A percentile compares a stretch with the other conserved stretches of the same genome.
Conservation (phyloP, 2,888 invertebrate genomes). For the Linnaemya tessellans region DNA sequence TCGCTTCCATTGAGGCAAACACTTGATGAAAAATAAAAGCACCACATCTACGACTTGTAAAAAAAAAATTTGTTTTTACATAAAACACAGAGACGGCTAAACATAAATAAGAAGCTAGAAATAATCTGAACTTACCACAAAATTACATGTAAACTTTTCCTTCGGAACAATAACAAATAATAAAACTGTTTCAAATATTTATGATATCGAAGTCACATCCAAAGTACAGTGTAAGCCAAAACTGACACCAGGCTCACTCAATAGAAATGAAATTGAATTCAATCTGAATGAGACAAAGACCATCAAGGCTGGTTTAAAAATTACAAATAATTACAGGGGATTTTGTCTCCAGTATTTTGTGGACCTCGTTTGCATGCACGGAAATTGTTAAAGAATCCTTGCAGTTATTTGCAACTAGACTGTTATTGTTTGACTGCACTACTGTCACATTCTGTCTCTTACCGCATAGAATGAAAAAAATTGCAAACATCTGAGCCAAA, state of each 20-base stretch:
- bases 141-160: conserved; percentile 61
- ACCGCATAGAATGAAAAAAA: conserved; percentile 66
- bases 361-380: background rate
- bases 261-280: too few species aligned
- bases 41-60: conserved; percentile 62
- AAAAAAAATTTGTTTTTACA: conserved; percentile 25
- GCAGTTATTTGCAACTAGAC: background rate
- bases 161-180: conserved; percentile 61
- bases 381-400: background rate
- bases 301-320: too few species aligned
- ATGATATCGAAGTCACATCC: conserved; percentile 46
- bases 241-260: background rate
- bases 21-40: conserved; percentile 55
- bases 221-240: conserved; percentile 16
- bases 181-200: conserved; percentile 61
- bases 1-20: conserved; percentile 48
- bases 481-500: conserved; percentile 75
- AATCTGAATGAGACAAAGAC: too few species aligned
- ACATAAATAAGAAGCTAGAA: conserved; percentile 20
- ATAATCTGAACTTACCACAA: conserved; percentile 55
- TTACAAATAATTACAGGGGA: too few species aligned
- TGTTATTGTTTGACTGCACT: conserved; percentile 17
- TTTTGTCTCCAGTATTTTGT: too few species aligned
- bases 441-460: conserved; percentile 61
- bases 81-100: conserved; percentile 13